Evolutionary conservation across 2,113 vertebrate genomes (phyloP).

Genomic region (Odocoileus virginianus): DNA sequence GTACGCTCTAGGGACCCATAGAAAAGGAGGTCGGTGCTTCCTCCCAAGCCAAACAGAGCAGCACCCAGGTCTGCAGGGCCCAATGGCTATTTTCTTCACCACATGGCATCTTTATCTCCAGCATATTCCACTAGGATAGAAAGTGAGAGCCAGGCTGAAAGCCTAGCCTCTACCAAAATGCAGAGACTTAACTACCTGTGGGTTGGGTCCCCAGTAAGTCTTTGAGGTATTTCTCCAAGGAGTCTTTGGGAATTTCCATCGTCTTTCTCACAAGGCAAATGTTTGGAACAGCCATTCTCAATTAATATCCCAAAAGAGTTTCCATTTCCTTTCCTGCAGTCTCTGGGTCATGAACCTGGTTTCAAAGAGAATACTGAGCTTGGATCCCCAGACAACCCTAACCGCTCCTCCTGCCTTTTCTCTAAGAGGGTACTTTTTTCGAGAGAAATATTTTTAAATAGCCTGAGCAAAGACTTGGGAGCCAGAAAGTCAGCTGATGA

Average conservation of each 20-base stretch:
- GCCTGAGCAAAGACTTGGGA: not conserved
- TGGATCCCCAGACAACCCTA: not conserved
- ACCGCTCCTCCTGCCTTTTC: not conserved
- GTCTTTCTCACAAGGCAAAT: slow-evolving; percentile 69
- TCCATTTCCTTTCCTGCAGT: slow-evolving; percentile 83
- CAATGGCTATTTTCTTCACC: not conserved
- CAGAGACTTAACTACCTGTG: slow-evolving; percentile 71
- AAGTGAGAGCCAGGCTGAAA: not conserved
- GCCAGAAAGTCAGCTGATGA: not conserved
- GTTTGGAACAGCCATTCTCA: slow-evolving; percentile 71
- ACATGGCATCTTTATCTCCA: not conserved
- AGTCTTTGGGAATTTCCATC: slow-evolving; percentile 78
- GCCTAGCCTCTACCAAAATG: not conserved
- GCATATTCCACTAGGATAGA: not conserved
- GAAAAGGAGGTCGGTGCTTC: not conserved
- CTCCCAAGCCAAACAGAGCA: not conserved
- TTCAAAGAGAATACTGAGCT: not conserved
- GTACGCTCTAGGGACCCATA: not conserved
- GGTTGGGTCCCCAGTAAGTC: slow-evolving; percentile 63
- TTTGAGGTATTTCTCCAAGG: slow-evolving; percentile 81
- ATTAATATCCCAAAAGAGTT: slow-evolving; percentile 78
- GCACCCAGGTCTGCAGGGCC: not conserved
- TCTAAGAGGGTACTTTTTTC: not conserved
- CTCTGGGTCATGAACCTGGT: slow-evolving; percentile 79
- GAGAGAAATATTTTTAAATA: not conserved